Conservation (phyloP, 2,888 invertebrate species). For the Drosophila mimetica region DNA sequence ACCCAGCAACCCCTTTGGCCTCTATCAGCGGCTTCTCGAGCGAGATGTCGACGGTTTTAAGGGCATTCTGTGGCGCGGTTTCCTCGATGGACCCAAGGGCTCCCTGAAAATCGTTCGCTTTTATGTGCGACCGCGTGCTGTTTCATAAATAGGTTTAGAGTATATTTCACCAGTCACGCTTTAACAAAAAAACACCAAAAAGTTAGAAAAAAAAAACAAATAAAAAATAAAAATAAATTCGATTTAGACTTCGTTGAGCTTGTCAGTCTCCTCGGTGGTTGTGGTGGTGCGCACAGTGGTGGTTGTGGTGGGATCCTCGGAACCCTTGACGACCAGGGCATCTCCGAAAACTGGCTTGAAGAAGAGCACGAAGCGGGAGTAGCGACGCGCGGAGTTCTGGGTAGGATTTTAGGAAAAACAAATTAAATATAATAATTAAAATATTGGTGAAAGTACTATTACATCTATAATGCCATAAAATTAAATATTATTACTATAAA, state of each 20-base stretch:
- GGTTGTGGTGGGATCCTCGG: constrained; percentile 84
- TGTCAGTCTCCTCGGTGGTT: constrained; percentile 39
- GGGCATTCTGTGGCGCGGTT: constrained; percentile 68
- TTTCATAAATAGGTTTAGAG: not conserved
- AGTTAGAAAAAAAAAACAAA: not conserved
- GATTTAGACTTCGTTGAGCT: constrained; percentile 55
- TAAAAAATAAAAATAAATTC: constrained; percentile 22
- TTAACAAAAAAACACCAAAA: constrained; percentile 10
- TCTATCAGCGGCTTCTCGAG: constrained; percentile 57
- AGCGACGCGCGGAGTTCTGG: constrained; percentile 92
- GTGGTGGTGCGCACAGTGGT: constrained; percentile 51
- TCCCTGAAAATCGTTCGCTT: constrained; percentile 63
- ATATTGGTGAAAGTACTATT: too few species aligned
- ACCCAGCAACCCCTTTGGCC: constrained; percentile 61
- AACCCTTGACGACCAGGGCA: constrained; percentile 90
- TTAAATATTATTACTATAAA: too few species aligned
- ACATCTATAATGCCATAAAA: too few species aligned
- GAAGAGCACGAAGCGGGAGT: constrained; percentile 89
- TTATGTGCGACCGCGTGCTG: constrained; percentile 56
- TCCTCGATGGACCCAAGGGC: constrained; percentile 66
- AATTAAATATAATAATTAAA: too few species aligned
- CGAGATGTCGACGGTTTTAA: constrained; percentile 61
- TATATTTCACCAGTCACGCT: constrained; percentile 16
- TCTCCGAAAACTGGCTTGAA: constrained; percentile 91
- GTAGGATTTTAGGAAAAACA: constrained; percentile 55